Base-by-base conservation (phyloP, 2,888 invertebrate genomes). In the Drosophila macrothrix region DNA sequence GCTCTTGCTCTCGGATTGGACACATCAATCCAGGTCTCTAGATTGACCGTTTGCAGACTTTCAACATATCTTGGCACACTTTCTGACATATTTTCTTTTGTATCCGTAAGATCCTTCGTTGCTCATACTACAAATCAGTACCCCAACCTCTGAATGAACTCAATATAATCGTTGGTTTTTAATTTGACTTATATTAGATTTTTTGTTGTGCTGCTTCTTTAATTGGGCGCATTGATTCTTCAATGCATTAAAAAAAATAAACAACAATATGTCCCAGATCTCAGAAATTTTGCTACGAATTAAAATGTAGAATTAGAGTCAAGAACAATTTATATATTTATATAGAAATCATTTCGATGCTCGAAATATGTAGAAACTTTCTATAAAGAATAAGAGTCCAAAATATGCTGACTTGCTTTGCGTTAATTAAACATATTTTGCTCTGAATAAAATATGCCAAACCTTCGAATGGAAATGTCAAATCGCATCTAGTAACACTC, bases 1-100 rank as follows among this genome's bases (percentile, higher is more conserved):
- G 28, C 9, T 29, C 14, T 14, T n/a, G 7, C 37, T 39, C n/a
- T 14, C n/a, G 5, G 0, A 33, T 41, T 41, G 53, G 22, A 14
- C 43, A 46, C 46, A 46, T 19, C 59, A 46, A 33, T 25, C 25
- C 22, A 16, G 31, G 19, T 39, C 35, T 14, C 39, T 14, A 28
- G 14, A 28, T n/a, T 55, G 55, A 14, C 37, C 55, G 12, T 35
- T 54, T 54, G 12, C n/a, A 52, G 54, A 35, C 54, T 33, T 33
- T 54, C 33, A 33, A 54, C 53, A 54, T 22, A 33, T 22, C 16
- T 16, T 25, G 35, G 10, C 54, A 25, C 25, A 43, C 46, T 16
- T 22, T 14, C 14, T 22, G 22, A 16, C 16, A 16, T 46, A 16
- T 16, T 16, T 9, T 7, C n/a, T n/a, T 16, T 4, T 22, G 7